Conservation (phyloP, 2,113 vertebrate genomes). For the Sorex fumeus region DNA sequence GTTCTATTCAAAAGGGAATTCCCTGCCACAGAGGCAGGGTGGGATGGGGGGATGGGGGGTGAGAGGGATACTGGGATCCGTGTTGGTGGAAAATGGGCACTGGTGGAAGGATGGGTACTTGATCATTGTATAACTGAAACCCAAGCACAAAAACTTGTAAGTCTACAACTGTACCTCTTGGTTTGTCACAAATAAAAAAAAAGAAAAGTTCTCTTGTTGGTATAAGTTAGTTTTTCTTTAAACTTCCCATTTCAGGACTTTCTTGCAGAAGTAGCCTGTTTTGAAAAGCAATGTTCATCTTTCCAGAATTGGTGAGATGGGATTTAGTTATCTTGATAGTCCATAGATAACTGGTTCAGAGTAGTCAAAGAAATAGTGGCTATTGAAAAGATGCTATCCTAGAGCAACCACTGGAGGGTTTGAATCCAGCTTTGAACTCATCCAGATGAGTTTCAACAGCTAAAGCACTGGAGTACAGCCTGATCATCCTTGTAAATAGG, state of each 20-base stretch:
- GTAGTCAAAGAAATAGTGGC: not conserved
- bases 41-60: no score
- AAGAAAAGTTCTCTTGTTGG: not conserved
- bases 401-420: slow-evolving; percentile 20
- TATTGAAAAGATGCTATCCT: not conserved
- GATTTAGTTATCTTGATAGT: not conserved
- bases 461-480: not conserved
- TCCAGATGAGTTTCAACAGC: slow-evolving; percentile 13
- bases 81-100: no score
- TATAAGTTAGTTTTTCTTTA: not conserved
- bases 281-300: slow-evolving; percentile 22
- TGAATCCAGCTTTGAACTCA: not conserved
- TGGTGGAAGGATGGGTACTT: no score
- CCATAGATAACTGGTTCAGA: not conserved
- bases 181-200: no score
- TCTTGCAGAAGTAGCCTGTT: slow-evolving; percentile 38
- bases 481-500: slow-evolving; percentile 50
- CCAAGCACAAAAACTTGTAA: no score
- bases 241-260: slow-evolving; percentile 35
- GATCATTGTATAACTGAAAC: no score
- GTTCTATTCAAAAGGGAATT: no score
- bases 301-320: slow-evolving; percentile 9
- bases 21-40: no score
- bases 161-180: no score
- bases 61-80: no score